Base-by-base conservation (phyloP, 2,113 vertebrate species). In the Rhinoderma darwinii region DNA sequence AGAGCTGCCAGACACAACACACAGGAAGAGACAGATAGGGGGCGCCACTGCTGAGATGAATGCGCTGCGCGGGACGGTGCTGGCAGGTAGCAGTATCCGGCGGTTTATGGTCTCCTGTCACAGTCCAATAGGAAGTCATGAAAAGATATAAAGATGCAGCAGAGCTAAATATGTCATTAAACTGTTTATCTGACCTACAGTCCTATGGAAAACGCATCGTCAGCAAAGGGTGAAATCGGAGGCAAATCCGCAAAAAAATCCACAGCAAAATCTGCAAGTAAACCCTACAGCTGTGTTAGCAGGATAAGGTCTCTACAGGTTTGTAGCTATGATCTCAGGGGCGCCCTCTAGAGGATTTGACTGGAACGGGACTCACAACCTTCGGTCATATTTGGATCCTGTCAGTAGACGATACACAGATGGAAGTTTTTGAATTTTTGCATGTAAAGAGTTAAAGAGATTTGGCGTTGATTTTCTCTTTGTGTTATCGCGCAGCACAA, bases 391-490 rank as follows among this genome's bases (percentile, higher is more conserved):
- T 56, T 22, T 56, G 54, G 59, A 8, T 41, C 5, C 68, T 25
- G 37, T 72, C 68, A 39, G 30, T 22, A 70, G 66, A 39, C 4
- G 35, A 37, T 70, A 9, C 66, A 20, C 66, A 70, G 68, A 41
- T 12, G 10, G 18, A 22, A 0, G 9, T 25, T 63, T 14, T 17
- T n/a, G 72, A 20, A 39, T 5, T 54, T 75, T 51, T 30, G 75
- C 27, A 51, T 7, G 5, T 41, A 12, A 63, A n/a, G 37, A 18
- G 78, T 81, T 61, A 81, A 81, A 2, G 47, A 61, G 30, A 5
- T 41, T 22, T 41, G 37, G 18, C 4, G 78, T 80, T 59, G 37
- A n/a, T 84, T 47, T 51, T 70, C 18, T n/a, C 73, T 73, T 74
- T 50, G 43, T 56, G 30, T 47, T 35, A 18, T 25, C 66, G 73